These are phyloP conservation scores for Acanthiza pusilla DNA, from an alignment of 2,797 vertebrate genomes.

Conservation along the genomic window DNA sequence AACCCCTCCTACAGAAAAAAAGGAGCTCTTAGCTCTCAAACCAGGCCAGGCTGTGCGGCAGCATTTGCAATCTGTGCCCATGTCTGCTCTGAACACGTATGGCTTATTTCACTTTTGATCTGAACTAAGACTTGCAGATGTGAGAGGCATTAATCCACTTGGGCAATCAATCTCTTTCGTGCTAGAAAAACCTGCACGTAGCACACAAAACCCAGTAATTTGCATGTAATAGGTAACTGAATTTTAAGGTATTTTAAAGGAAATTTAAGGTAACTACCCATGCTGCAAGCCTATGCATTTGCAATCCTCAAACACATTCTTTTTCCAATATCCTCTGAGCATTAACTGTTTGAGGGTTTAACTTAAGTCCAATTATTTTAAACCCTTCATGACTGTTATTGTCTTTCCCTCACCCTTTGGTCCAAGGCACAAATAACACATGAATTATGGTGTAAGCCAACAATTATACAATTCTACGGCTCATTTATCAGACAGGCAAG, in stretches of 20 bases:
- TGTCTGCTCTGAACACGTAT: neutral
- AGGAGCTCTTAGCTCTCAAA: neutral
- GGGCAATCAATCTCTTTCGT: neutral
- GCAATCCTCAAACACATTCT: neutral
- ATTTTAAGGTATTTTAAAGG: neutral
- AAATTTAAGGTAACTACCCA: neutral
- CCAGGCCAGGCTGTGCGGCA: neutral
- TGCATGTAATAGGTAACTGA: neutral
- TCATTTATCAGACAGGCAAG: neutral
- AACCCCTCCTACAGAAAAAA: neutral
- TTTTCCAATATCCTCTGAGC: neutral
- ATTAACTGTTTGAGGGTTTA: neutral
- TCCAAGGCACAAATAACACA: neutral
- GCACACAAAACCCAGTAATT: neutral
- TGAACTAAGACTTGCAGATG: constrained; percentile 2
- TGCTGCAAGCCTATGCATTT: neutral
- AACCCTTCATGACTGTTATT: neutral
- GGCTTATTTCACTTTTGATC: constrained; percentile 9
- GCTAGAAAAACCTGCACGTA: neutral
- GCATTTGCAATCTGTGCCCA: neutral
- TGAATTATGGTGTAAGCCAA: neutral
- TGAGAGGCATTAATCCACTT: neutral
- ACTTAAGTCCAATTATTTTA: neutral
- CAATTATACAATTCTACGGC: neutral
- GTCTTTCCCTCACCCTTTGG: neutral